Evolutionary conservation across 35 echinoderm and acorn worm species (phyloP), one percentile per base, ranked within the genome.

Genomic region (Apostichopus japonicus): DNA sequence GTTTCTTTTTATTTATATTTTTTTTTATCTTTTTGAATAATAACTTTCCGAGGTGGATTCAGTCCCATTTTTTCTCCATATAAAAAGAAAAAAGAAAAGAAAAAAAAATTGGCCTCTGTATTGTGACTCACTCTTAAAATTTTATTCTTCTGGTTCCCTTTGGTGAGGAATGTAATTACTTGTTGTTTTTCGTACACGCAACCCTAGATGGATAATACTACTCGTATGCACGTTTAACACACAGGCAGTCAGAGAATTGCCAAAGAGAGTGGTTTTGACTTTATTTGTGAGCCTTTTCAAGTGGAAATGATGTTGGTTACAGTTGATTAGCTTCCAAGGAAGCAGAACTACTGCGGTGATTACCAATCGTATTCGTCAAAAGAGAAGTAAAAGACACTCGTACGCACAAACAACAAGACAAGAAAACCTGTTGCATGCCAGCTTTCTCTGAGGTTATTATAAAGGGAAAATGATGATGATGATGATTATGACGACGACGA

Each of bases 231-330:
- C n/a, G 53, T 6, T 0, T 4, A 21, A 57, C 14, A 22, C 51
- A 57, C 51, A 59, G 81, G 15, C 54, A 57, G 55, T 21, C 19
- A 84, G 54, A 79, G 51, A 21, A 0, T 53, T 19, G 27, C 24
- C 78, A 54, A 23, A 16, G 52, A 55, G 22, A 84, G 25, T 19
- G 11, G 21, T 84, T 84, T 19, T 23, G 54, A 11, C 53, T 57
- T 59, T 10, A 58, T 84, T 21, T 57, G 54, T 11, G 54, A 61
- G 55, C 8, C 23, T 54, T 24, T 84, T 58, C 81, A 84, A 58
- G 81, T 24, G 56, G 81, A 84, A 84, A 84, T 84, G 81, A 84
- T 84, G 15, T 44, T 58, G 54, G 81, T 84, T 58, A 84, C 81
- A 58, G 81, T 84, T 84, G 54, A 84, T 84, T 84, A 84, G 81